Base-by-base conservation (phyloP, 2,797 vertebrate species). In the Sebastolobus altivelis region DNA sequence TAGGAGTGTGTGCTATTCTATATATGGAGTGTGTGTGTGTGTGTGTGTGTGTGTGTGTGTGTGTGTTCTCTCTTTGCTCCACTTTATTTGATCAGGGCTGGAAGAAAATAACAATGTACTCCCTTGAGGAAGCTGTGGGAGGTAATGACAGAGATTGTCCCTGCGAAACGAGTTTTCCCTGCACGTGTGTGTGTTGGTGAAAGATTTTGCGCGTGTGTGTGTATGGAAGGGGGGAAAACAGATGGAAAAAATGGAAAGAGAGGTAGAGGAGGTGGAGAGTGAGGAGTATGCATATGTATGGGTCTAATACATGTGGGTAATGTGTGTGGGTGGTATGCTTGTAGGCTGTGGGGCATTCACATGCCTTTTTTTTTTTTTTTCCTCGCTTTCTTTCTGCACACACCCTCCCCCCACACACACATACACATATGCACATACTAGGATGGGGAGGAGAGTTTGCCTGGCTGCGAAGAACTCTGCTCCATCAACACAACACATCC, bases 401-500 rank as follows among this genome's bases (percentile, higher is more conserved):
- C 67, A 20, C 8, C 22, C 33, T 56, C 20, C 79, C 14, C 33
- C 29, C 38, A 38, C 81, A 27, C 69, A 54, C 81, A 71, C 52
- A 37, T 35, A n/a, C 49, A 4, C 37, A 69, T 38, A 40, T 43
- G 43, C 60, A 75, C 52, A 58, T 35, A 54, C 40, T 35, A 67
- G 81, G 68, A 89, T 84, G 84, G 91, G 88, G 88, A 86, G 87
- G 92, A 93, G 92, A 92, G 87, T 92, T 92, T 88, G 59, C 83
- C 83, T 79, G 68, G 83, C 80, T 92, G 87, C 43, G 20, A 87
- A 90, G 77, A 90, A 90, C 88, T 89, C 79, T 52, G 86, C 86
- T 92, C 90, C 87, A 91, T 92, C 93, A 92, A 93, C 92, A 93
- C 88, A 92, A 91, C 90, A 82, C 90, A 92, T 93, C 82, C 93